A percentile compares a stretch with the other conserved stretches of the same genome.
phyloP scores from a whole-genome alignment of 2,888 invertebrate species.

The Acholoe squamosa region DNA sequence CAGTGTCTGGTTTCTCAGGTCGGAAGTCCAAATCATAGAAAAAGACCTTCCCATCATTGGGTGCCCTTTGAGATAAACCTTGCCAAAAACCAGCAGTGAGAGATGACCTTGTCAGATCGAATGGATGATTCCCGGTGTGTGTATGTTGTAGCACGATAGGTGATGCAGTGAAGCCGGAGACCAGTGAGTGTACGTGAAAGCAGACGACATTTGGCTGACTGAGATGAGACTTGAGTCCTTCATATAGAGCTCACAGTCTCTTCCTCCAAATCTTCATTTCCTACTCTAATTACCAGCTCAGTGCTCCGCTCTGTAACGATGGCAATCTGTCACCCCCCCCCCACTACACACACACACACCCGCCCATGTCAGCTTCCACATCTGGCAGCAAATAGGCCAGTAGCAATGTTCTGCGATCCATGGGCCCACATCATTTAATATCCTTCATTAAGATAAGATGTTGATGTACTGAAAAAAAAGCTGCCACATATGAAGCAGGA shows the following conservation, averaged over 20 bases:
- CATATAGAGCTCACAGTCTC: not conserved
- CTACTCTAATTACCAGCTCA: slow-evolving; percentile 38
- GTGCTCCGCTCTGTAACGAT: slow-evolving; percentile 49
- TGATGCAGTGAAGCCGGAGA: not conserved
- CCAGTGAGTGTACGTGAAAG: not conserved
- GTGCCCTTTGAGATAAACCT: no score
- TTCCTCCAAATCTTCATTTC: not conserved
- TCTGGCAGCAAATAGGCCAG: not conserved
- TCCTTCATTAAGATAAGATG: no score
- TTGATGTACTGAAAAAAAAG: no score
- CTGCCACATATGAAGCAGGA: no score
- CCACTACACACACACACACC: not conserved
- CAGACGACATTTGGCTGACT: not conserved
- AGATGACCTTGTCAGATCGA: not conserved
- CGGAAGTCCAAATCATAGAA: no score
- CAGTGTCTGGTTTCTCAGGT: no score
- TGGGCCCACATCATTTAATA: no score
- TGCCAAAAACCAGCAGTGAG: no score
- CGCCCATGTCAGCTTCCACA: not conserved
- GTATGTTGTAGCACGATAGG: not conserved
- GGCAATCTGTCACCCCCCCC: slow-evolving; percentile 40
- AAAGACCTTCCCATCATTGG: no score
- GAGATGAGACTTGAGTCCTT: not conserved
- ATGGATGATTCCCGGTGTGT: not conserved
- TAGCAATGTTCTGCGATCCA: not conserved